These are phyloP conservation scores for Rhimphoctona megacephalus DNA, from an alignment of 2,888 invertebrate genomes.

Conservation along the genomic window DNA sequence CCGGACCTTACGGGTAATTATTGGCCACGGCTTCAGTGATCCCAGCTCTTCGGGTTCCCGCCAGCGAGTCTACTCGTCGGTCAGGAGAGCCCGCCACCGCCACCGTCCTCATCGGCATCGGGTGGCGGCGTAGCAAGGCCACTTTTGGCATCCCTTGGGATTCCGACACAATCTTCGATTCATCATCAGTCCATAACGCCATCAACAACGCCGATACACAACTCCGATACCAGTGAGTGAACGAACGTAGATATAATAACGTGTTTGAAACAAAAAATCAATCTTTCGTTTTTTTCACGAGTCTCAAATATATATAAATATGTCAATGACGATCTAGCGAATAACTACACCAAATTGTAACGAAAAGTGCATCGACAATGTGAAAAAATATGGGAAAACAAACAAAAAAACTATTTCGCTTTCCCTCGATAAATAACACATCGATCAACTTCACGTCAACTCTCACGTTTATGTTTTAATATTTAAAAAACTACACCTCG, in stretches of 20 bases:
- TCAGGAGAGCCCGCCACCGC: constrained; percentile 85
- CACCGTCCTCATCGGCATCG: constrained; percentile 85
- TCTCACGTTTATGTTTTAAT: constrained; percentile 24
- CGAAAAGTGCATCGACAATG: constrained; percentile 35
- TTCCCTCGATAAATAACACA: not conserved
- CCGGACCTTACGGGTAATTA: constrained; percentile 93
- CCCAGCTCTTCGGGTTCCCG: constrained; percentile 95
- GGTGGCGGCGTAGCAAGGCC: constrained; percentile 83
- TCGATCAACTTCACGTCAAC: constrained; percentile 23
- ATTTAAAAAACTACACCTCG: constrained; percentile 34
- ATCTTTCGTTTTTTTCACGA: not conserved
- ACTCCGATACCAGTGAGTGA: constrained; percentile 84
- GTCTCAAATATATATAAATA: constrained; percentile 20
- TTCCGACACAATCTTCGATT: constrained; percentile 76
- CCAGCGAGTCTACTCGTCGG: constrained; percentile 89
- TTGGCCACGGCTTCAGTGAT: constrained; percentile 97
- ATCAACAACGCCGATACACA: constrained; percentile 78
- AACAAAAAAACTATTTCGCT: not conserved
- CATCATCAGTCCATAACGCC: constrained; percentile 70
- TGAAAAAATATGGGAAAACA: constrained; percentile 14
- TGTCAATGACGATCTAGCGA: constrained; percentile 18
- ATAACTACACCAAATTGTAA: constrained; percentile 30
- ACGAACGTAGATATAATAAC: constrained; percentile 53
- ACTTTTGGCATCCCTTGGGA: constrained; percentile 81
- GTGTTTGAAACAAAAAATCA: not conserved